Evolutionary conservation across 2,113 vertebrate species (phyloP), one percentile per base, ranked within the genome.

Genomic region (Menura novaehollandiae): DNA sequence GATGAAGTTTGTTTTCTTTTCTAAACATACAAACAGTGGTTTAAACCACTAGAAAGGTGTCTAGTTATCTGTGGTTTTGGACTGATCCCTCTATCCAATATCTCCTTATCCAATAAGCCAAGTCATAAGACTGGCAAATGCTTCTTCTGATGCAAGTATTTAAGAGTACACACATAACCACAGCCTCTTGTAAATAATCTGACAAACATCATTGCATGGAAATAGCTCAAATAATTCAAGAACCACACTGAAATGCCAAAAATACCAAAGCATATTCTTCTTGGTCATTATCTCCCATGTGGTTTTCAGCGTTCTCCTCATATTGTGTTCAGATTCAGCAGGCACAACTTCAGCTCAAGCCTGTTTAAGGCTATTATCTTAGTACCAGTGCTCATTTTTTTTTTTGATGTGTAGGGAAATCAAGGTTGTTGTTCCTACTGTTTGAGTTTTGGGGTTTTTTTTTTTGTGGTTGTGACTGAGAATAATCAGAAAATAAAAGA

Each of bases 161-260:
- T 71, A 86, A 75, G 35, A 79, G 41, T 75, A 85, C 72, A 72
- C 19, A 85, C 23, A 68, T 66, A 97, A 85, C n/a, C 39, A 8
- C 26, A 76, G 32, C 53, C 51, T 92, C 23, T 41, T 81, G 81
- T 93, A 91, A 96, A 89, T 94, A 88, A 37, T 76, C 53, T 93
- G 49, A 85, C 71, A 95, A 71, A 72, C 39, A 71, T 41, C 17
- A 43, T 20, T 93, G 59, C 46, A 84, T 95, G 46, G 55, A 97
- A 97, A 96, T 69, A 95, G 39, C 68, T 96, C 62, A 92, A 13
- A 95, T 96, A 93, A 93, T 85, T 91, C 59, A 87, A 59, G 51
- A 55, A 27, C 28, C 39, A 62, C 14, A 66, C 8, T 64, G 41
- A 96, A 93, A 96, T 88, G 46, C n/a, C 83, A 75, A 85, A 95